These are phyloP conservation scores for Dryadula phaetusa DNA, from an alignment of 2,888 invertebrate genomes.

Conservation along the genomic window DNA sequence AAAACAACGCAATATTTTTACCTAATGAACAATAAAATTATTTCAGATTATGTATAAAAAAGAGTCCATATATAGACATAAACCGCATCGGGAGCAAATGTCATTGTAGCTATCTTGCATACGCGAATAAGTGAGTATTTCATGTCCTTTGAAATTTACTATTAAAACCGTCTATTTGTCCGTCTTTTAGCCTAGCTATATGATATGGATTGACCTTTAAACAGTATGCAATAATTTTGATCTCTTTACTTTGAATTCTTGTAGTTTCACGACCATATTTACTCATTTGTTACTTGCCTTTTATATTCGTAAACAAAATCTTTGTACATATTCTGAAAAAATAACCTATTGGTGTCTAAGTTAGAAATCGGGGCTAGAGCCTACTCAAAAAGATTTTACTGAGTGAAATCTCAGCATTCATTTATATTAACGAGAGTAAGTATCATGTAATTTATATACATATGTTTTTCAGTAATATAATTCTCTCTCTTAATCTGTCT, in stretches of 20 bases:
- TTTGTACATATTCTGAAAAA: too few relatives aligned
- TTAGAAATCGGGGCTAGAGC: too few relatives aligned
- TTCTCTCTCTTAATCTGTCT: too few relatives aligned
- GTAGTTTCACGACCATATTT: too few relatives aligned
- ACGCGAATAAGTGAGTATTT: neutral
- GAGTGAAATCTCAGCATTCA: too few relatives aligned
- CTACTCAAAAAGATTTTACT: too few relatives aligned
- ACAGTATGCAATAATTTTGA: neutral
- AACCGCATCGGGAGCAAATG: constrained; percentile 23
- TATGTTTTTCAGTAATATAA: too few relatives aligned
- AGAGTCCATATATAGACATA: neutral
- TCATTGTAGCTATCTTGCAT: constrained; percentile 14
- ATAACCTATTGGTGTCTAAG: too few relatives aligned
- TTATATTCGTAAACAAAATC: too few relatives aligned
- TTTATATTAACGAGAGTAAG: too few relatives aligned
- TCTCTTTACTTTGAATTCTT: neutral
- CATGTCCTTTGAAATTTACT: neutral
- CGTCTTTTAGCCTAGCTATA: neutral
- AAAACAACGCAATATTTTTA: neutral
- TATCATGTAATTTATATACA: too few relatives aligned
- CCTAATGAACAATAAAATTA: neutral
- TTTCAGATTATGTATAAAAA: neutral
- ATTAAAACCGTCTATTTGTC: neutral
- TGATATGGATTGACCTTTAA: neutral
- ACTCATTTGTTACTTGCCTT: too few relatives aligned